Conservation (phyloP, 2,113 vertebrate genomes). For the Halichoeres trimaculatus region DNA sequence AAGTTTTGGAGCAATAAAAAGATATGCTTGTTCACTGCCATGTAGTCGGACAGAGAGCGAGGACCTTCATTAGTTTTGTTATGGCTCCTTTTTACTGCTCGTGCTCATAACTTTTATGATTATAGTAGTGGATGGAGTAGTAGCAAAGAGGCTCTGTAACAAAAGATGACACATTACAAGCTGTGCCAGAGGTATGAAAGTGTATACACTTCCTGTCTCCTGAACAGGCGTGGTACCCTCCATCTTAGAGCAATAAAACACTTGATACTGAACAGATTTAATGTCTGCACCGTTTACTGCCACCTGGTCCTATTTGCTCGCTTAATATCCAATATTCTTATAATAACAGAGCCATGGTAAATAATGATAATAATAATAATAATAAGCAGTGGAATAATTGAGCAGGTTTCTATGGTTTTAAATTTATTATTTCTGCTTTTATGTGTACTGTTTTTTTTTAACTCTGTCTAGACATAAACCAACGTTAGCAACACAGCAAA, state of each 20-base stretch:
- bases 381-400: too few relatives aligned
- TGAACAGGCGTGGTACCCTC: not conserved
- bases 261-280: not conserved
- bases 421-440: too few relatives aligned
- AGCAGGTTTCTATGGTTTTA: too few relatives aligned
- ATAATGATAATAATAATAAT: too few relatives aligned
- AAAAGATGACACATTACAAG: conserved; percentile 1
- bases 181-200: not conserved
- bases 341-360: too few relatives aligned
- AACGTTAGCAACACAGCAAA: too few relatives aligned
- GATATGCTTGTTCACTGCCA: conserved; percentile 14
- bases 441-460: too few relatives aligned
- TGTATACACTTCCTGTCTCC: not conserved
- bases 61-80: conserved; percentile 12
- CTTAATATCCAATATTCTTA: not conserved
- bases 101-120: not conserved
- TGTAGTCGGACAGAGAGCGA: not conserved
- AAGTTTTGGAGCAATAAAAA: conserved; percentile 15
- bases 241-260: not conserved
- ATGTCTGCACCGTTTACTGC: not conserved
- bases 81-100: conserved; percentile 7
- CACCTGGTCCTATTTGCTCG: not conserved
- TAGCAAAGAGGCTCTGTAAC: not conserved
- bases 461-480: too few relatives aligned
- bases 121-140: not conserved